Evolutionary conservation across 2,888 invertebrate genomes (phyloP).

Genomic region (Lasiommata megera): DNA sequence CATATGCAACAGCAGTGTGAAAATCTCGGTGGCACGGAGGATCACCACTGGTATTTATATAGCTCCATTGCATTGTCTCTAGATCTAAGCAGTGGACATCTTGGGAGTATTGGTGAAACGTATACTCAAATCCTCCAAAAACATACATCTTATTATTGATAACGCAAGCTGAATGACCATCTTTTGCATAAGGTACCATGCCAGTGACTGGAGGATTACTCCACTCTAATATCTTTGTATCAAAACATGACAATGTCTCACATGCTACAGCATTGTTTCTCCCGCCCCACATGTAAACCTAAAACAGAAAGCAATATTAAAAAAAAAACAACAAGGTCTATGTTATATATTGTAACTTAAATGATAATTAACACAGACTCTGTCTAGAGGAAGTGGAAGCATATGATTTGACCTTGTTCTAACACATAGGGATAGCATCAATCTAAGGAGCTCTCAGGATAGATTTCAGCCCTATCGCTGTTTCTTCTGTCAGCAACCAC

Average conservation of each 20-base stretch:
- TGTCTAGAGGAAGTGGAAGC: too few species aligned
- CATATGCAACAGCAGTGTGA: slow-evolving; percentile 91
- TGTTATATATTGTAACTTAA: too few species aligned
- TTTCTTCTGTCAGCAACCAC: too few species aligned
- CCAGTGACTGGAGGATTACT: slow-evolving; percentile 84
- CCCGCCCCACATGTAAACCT: slow-evolving; percentile 95
- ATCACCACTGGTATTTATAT: slow-evolving; percentile 82
- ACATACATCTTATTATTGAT: slow-evolving; percentile 91
- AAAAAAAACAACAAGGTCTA: too few species aligned
- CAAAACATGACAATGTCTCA: slow-evolving; percentile 90
- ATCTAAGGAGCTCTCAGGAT: too few species aligned
- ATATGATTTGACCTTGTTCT: too few species aligned
- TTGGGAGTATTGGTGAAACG: slow-evolving; percentile 88
- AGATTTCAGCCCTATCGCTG: too few species aligned
- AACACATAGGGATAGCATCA: too few species aligned
- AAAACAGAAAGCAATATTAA: slow-evolving; percentile 32
- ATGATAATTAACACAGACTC: too few species aligned
- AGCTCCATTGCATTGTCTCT: slow-evolving; percentile 86
- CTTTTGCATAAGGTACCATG: slow-evolving; percentile 88
- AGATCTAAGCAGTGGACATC: slow-evolving; percentile 89
- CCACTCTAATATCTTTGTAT: slow-evolving; percentile 87
- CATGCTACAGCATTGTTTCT: slow-evolving; percentile 92
- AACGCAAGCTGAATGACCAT: slow-evolving; percentile 95
- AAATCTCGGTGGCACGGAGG: slow-evolving; percentile 91
- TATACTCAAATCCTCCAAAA: slow-evolving; percentile 95